Evolutionary conservation across 2,888 invertebrate species (phyloP).

Genomic region (Ormia ochracea): DNA sequence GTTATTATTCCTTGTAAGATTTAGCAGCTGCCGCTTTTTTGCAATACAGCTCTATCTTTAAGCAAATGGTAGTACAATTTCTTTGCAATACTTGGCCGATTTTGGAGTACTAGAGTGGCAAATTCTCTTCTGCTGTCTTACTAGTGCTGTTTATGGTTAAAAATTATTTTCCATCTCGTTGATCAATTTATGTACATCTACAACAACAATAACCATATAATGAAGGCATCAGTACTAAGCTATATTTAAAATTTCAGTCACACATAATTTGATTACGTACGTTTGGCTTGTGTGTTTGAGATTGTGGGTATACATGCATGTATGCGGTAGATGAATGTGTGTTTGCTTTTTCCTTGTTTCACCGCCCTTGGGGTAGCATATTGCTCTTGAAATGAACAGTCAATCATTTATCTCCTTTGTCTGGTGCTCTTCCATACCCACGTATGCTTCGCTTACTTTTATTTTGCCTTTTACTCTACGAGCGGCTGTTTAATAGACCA

Average conservation of each 20-base stretch:
- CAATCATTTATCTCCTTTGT: constrained; percentile 40
- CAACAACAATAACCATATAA: constrained; percentile 8
- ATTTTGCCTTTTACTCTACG: not conserved
- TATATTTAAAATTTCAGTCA: constrained; percentile 58
- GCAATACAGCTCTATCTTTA: too few relatives aligned
- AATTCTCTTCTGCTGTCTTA: not conserved
- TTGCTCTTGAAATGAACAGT: constrained; percentile 27
- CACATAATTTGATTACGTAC: constrained; percentile 46
- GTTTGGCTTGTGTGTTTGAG: constrained; percentile 9
- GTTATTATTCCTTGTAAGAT: not conserved
- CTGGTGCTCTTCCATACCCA: constrained; percentile 25
- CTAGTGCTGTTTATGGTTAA: constrained; percentile 37
- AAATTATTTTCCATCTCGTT: constrained; percentile 51
- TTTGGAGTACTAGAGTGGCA: not conserved
- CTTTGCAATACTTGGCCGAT: not conserved
- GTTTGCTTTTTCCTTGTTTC: constrained; percentile 12
- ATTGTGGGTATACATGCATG: not conserved
- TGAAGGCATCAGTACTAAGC: constrained; percentile 45
- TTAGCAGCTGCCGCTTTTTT: not conserved
- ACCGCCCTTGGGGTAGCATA: constrained; percentile 22
- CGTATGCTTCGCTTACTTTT: not conserved
- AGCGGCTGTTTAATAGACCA: not conserved
- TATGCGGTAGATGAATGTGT: not conserved
- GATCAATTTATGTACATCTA: constrained; percentile 46
- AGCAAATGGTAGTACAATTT: not conserved